A percentile compares a stretch with the other conserved stretches of the same genome.
phyloP scores from a whole-genome alignment of 2,888 invertebrate genomes.

The Aricia artaxerxes region DNA sequence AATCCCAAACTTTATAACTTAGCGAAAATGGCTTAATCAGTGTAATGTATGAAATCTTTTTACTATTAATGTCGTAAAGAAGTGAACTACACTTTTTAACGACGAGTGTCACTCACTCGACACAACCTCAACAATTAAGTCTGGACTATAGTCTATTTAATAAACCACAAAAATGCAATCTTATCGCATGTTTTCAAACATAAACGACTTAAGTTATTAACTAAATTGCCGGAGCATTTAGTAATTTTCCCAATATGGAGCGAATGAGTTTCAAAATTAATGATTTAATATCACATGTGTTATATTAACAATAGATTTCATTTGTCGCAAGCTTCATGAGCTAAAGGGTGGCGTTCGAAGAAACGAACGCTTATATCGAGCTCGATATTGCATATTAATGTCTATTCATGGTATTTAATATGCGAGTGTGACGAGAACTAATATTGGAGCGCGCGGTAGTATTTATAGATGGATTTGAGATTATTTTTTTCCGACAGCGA shows the following conservation, averaged over 20 bases:
- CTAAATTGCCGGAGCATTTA: not conserved
- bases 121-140: not conserved
- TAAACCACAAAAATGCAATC: not conserved
- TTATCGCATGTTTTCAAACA: slow-evolving; percentile 9
- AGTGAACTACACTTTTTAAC: too few relatives aligned
- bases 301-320: not conserved
- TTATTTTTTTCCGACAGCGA: too few relatives aligned
- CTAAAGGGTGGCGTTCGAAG: not conserved
- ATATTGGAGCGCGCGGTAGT: not conserved
- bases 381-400: not conserved
- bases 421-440: not conserved
- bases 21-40: too few relatives aligned
- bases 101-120: too few relatives aligned
- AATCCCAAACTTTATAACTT: too few relatives aligned
- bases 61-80: too few relatives aligned
- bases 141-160: not conserved
- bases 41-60: too few relatives aligned
- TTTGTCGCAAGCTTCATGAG: not conserved
- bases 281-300: slow-evolving; percentile 2
- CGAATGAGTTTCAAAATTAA: not conserved
- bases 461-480: too few relatives aligned
- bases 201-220: not conserved
- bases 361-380: not conserved
- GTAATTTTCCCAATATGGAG: not conserved
- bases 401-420: slow-evolving; percentile 10